phyloP scores from a whole-genome alignment of 1,140 invertebrate species.

The Eciton burchellii region DNA sequence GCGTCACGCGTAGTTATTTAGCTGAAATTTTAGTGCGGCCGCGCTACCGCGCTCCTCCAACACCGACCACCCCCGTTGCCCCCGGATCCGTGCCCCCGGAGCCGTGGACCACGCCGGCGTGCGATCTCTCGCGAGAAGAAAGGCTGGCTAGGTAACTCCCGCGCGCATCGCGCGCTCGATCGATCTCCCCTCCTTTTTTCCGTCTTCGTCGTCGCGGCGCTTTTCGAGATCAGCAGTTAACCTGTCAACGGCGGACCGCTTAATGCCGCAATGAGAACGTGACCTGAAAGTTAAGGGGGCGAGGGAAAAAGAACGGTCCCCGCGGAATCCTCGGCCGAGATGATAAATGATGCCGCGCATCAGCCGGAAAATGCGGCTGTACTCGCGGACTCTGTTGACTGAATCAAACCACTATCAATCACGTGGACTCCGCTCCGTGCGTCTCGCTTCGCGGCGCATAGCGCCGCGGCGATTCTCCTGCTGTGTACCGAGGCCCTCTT shows the following conservation, averaged over 20 bases:
- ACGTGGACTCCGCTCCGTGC: slow-evolving; percentile 53
- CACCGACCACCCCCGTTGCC: slow-evolving; percentile 11
- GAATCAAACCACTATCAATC: slow-evolving; percentile 69
- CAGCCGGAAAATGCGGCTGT: slow-evolving; percentile 63
- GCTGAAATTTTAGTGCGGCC: slow-evolving; percentile 77
- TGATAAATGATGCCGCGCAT: slow-evolving; percentile 67
- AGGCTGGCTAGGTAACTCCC: background rate
- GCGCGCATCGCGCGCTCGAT: background rate
- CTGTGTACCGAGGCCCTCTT: slow-evolving; percentile 44
- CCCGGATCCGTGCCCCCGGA: slow-evolving; percentile 15
- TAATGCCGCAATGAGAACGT: slow-evolving; percentile 53
- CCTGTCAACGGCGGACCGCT: slow-evolving; percentile 52
- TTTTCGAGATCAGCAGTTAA: slow-evolving; percentile 50
- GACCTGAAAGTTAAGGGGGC: slow-evolving; percentile 42
- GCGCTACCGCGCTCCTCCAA: slow-evolving; percentile 61
- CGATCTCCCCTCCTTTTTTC: background rate
- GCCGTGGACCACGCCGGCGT: too few species aligned
- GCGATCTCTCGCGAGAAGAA: background rate
- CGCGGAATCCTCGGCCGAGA: slow-evolving; percentile 49
- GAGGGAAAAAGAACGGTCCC: slow-evolving; percentile 34
- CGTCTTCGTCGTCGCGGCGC: background rate
- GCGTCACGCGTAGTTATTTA: slow-evolving; percentile 80
- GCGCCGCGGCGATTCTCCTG: slow-evolving; percentile 30
- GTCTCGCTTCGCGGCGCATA: slow-evolving; percentile 25
- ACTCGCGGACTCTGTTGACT: slow-evolving; percentile 61